Conservation (phyloP, 2,797 vertebrate genomes). For the Heliangelus exortis region DNA sequence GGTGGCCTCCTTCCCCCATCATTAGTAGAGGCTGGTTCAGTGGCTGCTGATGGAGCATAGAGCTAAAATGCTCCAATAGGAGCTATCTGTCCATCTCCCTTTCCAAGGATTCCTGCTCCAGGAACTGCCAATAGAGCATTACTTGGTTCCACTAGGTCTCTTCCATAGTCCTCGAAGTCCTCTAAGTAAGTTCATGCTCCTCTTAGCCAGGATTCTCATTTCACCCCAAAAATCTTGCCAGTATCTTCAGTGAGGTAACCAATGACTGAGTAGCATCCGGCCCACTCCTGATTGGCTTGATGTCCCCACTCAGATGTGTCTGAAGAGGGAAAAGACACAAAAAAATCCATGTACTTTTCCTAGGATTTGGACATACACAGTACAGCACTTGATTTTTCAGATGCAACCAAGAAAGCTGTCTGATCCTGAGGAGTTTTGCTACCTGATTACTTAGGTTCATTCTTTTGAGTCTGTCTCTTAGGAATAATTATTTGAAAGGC, state of each 20-base stretch:
- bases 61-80: constrained; percentile 42
- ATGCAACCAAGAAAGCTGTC: neutral
- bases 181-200: constrained; percentile 53
- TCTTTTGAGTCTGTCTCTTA: neutral
- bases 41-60: neutral
- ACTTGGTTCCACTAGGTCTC: constrained; percentile 33
- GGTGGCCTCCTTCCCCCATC: neutral
- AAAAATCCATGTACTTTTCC: constrained; percentile 52
- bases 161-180: constrained; percentile 53
- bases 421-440: neutral
- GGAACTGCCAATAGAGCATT: constrained; percentile 29
- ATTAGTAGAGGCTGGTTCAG: neutral
- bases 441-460: neutral
- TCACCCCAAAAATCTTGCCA: constrained; percentile 60
- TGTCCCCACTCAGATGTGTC: constrained; percentile 68
- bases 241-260: constrained; percentile 63
- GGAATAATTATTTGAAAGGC: constrained; percentile 25
- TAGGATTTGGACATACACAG: constrained; percentile 32
- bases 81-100: constrained; percentile 37
- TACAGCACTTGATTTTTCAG: constrained; percentile 17
- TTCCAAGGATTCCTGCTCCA: constrained; percentile 37
- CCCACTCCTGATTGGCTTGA: constrained; percentile 52
- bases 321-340: constrained; percentile 70
- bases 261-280: constrained; percentile 48
- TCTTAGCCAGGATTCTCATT: constrained; percentile 58